phyloP scores from a whole-genome alignment of 2,888 invertebrate species.

The Trichacis sp. region DNA sequence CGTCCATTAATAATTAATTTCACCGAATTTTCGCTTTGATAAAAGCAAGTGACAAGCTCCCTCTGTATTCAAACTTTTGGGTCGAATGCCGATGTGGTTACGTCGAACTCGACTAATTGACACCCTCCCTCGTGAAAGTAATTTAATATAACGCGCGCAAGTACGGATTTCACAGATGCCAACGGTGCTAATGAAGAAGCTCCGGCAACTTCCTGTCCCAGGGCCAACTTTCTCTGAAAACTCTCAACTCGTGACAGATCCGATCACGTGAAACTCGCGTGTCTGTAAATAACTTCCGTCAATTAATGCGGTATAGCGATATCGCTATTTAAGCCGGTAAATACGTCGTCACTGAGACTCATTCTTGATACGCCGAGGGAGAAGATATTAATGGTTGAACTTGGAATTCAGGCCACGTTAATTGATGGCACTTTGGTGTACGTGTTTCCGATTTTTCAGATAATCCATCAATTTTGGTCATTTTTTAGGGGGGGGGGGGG shows the following conservation, averaged over 20 bases:
- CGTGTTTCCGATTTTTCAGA: too few species aligned
- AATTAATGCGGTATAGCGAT: conserved; percentile 23
- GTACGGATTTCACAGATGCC: conserved; percentile 34
- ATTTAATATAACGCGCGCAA: conserved; percentile 43
- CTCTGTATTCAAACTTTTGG: conserved; percentile 22
- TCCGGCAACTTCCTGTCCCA: conserved; percentile 25
- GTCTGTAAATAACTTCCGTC: conserved; percentile 41
- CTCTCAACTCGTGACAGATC: conserved; percentile 37
- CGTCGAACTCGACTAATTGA: conserved; percentile 49
- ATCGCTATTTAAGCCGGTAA: not conserved
- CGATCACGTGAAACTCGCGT: conserved; percentile 25
- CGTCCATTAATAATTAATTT: conserved; percentile 21
- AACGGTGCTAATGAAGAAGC: conserved; percentile 34
- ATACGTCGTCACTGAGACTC: too few species aligned
- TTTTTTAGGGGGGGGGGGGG: too few species aligned
- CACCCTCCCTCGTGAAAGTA: conserved; percentile 43
- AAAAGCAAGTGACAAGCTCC: conserved; percentile 12
- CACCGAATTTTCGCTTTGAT: conserved; percentile 18
- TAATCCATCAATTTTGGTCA: too few species aligned
- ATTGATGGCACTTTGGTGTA: not conserved
- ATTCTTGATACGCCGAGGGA: too few species aligned
- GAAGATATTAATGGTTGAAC: not conserved
- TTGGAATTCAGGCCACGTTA: not conserved
- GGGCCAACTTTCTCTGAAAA: conserved; percentile 36
- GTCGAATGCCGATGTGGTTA: conserved; percentile 31